Base-by-base conservation (phyloP, 1,140 invertebrate genomes). In the Conus ventricosus region DNA sequence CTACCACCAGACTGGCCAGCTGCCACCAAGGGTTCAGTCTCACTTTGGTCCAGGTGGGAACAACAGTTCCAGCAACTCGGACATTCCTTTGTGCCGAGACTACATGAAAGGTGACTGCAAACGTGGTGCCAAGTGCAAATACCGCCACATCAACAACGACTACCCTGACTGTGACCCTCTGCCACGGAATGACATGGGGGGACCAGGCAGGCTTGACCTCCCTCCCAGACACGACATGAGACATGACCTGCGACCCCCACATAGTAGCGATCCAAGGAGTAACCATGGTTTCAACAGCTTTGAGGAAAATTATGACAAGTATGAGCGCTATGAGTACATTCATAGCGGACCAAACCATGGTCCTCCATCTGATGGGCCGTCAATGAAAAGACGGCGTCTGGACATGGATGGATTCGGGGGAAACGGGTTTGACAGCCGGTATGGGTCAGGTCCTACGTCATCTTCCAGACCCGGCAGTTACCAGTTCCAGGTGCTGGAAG, bases 51-150 rank as follows among this genome's bases (percentile, higher is more conserved):
- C 57, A 60, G 57, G 57, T 94, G 89, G 91, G 92, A 11, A 88
- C 94, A 20, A 93, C 51, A 90, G 90, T 15, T 90, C 90, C 23
- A 88, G 91, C 60, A 91, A 93, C 86, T 92, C 93, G n/a, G 93
- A 94, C 76, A 91, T 94, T 84, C 97, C 97, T 0, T 95, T 97
- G 75, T 97, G 97, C 92, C 97, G 97, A 93, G 97, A 98, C 93
- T 97, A 96, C 93, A 94, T 97, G 39, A 97, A 97, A 93, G 97
- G 97, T 4, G 96, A 96, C 83, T 98, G 97, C 93, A 94, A 94
- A 63, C 95, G 97, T 63, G 96, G 96, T 39, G 95, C 93, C 51
- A 92, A 92, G 75, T 95, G 94, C 90, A 94, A 94, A 90, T 95
- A 93, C 89, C 90, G 94, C 23, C 94, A 95, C 84, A 85, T 94